Conservation (phyloP, 2,888 invertebrate genomes). For the Gryllus longicercus region DNA sequence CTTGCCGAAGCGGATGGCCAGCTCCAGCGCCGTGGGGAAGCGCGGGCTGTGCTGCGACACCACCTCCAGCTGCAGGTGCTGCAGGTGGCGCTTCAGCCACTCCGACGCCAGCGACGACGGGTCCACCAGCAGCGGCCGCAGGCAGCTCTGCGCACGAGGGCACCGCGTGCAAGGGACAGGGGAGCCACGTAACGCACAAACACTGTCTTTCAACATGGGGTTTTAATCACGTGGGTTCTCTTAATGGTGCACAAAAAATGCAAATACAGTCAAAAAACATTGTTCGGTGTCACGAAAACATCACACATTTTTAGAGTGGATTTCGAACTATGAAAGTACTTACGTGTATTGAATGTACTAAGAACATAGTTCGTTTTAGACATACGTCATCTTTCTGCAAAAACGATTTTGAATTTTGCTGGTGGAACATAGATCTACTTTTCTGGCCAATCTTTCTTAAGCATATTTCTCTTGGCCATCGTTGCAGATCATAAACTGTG, state of each 20-base stretch:
- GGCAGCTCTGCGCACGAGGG: constrained; percentile 46
- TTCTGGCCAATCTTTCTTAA: no score
- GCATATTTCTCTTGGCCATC: no score
- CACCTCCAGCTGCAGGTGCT: constrained; percentile 66
- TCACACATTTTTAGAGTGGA: no score
- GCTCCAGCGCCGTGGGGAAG: constrained; percentile 69
- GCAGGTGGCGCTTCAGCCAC: constrained; percentile 75
- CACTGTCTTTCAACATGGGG: background rate
- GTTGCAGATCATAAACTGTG: no score
- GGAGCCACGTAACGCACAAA: background rate
- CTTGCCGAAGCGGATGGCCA: constrained; percentile 71
- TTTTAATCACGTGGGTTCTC: background rate
- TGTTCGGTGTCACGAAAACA: background rate
- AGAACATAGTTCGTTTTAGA: no score
- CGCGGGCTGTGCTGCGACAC: constrained; percentile 74
- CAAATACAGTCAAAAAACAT: background rate
- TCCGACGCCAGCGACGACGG: constrained; percentile 78
- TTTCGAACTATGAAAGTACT: no score
- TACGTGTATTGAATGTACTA: no score
- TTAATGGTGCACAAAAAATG: background rate
- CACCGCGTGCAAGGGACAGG: background rate
- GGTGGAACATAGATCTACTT: no score
- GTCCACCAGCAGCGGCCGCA: constrained; percentile 80
- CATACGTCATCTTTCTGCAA: no score
- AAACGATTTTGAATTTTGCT: no score